Conservation (phyloP, 1,140 invertebrate genomes). For the Drosophila parabipectinata region DNA sequence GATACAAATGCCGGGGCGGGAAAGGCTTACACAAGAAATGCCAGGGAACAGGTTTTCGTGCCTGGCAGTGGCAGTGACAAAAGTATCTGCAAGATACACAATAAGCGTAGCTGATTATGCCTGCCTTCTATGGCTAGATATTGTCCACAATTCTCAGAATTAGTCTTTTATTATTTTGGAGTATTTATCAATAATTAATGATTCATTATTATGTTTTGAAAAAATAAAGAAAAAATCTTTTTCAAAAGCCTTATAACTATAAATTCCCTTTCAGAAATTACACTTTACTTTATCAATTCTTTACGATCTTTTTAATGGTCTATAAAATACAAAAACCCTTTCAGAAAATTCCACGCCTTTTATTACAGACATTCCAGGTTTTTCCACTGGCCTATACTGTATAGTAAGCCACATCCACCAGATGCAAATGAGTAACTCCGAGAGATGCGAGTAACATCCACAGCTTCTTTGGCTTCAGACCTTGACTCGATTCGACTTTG, state of each 20-base stretch:
- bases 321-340: slow-evolving; percentile 16
- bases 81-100: slow-evolving; percentile 48
- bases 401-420: not conserved
- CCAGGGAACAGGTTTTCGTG: slow-evolving; percentile 44
- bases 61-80: slow-evolving; percentile 42
- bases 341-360: slow-evolving; percentile 4
- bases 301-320: slow-evolving; percentile 37
- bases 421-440: slow-evolving; percentile 10
- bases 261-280: not conserved
- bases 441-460: slow-evolving; percentile 13
- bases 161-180: not conserved
- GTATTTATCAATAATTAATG: no score
- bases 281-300: not conserved
- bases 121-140: slow-evolving; percentile 28
- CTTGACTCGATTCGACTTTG: slow-evolving; percentile 65
- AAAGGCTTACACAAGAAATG: slow-evolving; percentile 49
- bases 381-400: slow-evolving; percentile 6
- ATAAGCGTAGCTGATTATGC: slow-evolving; percentile 31
- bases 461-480: slow-evolving; percentile 33
- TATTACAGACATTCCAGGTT: slow-evolving; percentile 26
- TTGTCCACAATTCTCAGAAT: slow-evolving; percentile 10
- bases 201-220: no score
- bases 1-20: slow-evolving; percentile 2
- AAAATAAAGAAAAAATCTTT: not conserved
- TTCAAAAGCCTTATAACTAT: no score